These are phyloP conservation scores for Phoxinus dragarum DNA, from an alignment of 2,797 vertebrate genomes.

Conservation along the genomic window DNA sequence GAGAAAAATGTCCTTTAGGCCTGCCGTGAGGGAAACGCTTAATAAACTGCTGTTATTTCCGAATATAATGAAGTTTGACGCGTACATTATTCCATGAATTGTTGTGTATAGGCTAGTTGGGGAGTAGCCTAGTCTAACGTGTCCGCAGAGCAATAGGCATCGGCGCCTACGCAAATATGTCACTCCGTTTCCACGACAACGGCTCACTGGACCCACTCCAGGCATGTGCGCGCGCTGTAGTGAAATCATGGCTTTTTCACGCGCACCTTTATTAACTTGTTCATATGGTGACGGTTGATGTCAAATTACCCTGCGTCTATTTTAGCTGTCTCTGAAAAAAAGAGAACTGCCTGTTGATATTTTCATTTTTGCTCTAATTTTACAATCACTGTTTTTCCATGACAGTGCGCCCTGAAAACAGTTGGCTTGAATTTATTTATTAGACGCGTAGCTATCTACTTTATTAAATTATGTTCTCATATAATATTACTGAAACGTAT, in stretches of 20 bases:
- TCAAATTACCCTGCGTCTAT: neutral
- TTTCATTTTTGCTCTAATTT: neutral
- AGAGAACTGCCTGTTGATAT: neutral
- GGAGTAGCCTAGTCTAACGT: constrained; percentile 52
- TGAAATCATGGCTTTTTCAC: constrained; percentile 43
- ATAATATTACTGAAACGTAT: neutral
- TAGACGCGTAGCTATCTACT: neutral
- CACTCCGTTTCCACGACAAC: constrained; percentile 67
- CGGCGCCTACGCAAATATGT: constrained; percentile 67
- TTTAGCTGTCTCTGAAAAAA: neutral
- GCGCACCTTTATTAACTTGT: constrained; percentile 38
- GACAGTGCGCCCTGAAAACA: neutral
- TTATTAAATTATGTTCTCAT: neutral
- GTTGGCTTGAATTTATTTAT: neutral
- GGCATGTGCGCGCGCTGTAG: constrained; percentile 43
- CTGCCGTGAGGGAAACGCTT: neutral
- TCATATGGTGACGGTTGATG: neutral
- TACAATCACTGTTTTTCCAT: neutral
- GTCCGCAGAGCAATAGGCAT: constrained; percentile 62
- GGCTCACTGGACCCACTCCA: constrained; percentile 56
- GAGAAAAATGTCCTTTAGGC: neutral
- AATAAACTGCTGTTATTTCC: neutral
- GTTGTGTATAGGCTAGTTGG: constrained; percentile 36
- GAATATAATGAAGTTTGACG: neutral
- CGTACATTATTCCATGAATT: neutral